Evolutionary conservation across 2,797 vertebrate species (phyloP).

Genomic region (Channa striata): DNA sequence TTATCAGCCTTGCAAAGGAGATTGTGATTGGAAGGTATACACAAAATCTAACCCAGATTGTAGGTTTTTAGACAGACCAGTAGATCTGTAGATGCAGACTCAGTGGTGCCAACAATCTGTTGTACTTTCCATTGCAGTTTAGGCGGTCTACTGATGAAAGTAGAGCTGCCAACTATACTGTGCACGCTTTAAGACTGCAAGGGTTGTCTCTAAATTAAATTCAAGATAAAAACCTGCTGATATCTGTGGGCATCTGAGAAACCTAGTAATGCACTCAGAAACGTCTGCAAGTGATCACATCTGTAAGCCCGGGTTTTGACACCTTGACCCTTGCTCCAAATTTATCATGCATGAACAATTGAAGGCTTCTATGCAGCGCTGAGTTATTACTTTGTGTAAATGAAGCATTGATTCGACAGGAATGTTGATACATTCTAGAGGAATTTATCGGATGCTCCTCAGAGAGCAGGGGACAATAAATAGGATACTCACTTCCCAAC

Average conservation of each 20-base stretch:
- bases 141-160: conserved; percentile 50
- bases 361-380: conserved; percentile 26
- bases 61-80: conserved; percentile 37
- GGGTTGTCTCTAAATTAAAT: conserved; percentile 59
- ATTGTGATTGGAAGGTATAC: conserved; percentile 68
- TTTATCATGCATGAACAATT: conserved; percentile 53
- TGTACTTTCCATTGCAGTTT: conserved; percentile 57
- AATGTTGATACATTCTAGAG: conserved; percentile 64
- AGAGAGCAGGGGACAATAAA: conserved; percentile 58
- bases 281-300: conserved; percentile 56
- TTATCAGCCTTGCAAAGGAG: conserved; percentile 55
- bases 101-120: conserved; percentile 60
- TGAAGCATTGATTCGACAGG: conserved; percentile 45
- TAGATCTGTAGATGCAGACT: conserved; percentile 54
- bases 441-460: conserved; percentile 65
- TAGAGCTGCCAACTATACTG: conserved; percentile 49
- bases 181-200: conserved; percentile 44
- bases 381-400: conserved; percentile 44
- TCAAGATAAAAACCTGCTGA: conserved; percentile 54
- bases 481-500: conserved; percentile 62
- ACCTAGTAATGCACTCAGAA: conserved; percentile 34
- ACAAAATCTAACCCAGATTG: conserved; percentile 77
- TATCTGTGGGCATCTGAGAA: conserved; percentile 40
- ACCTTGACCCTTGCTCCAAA: conserved; percentile 56
- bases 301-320: conserved; percentile 49